Percentiles rank a stretch among this genome's conserved stretches.
Evolutionary conservation across 2,888 invertebrate species (phyloP).

Genomic region (Polydrusus cervinus): DNA sequence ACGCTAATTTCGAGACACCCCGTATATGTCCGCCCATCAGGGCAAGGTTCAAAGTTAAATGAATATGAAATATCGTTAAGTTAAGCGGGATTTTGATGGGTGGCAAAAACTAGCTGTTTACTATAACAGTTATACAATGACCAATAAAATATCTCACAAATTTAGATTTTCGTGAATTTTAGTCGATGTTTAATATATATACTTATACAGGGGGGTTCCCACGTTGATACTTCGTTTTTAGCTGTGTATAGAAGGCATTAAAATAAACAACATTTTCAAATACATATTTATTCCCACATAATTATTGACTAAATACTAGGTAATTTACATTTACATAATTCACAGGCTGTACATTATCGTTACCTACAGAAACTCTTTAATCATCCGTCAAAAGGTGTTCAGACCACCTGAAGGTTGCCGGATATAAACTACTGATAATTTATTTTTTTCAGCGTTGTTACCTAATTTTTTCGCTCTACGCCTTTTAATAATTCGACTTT

Average conservation of each 20-base stretch:
- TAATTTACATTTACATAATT: neutral
- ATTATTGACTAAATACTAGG: neutral
- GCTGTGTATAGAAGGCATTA: no score
- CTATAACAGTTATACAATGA: neutral
- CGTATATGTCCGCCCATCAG: no score
- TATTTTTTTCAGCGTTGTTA: constrained; percentile 2
- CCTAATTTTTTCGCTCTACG: constrained; percentile 26
- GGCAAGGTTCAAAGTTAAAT: no score
- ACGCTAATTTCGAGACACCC: no score
- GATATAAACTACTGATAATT: neutral
- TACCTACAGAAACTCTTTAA: neutral
- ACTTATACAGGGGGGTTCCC: no score
- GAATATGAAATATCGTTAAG: neutral
- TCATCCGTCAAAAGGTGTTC: neutral
- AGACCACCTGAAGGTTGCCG: neutral
- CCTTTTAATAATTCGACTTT: constrained; percentile 32
- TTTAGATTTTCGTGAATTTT: neutral
- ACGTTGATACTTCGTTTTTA: no score
- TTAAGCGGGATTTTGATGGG: neutral
- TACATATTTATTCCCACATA: neutral
- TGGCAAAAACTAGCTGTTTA: no score
- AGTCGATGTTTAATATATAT: neutral
- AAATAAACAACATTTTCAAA: no score
- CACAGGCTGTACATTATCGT: no score
- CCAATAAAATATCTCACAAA: neutral